Percentiles rank a stretch among this genome's conserved stretches.
Evolutionary conservation across 2,888 invertebrate species (phyloP).

Genomic region (Meteorus colon): DNA sequence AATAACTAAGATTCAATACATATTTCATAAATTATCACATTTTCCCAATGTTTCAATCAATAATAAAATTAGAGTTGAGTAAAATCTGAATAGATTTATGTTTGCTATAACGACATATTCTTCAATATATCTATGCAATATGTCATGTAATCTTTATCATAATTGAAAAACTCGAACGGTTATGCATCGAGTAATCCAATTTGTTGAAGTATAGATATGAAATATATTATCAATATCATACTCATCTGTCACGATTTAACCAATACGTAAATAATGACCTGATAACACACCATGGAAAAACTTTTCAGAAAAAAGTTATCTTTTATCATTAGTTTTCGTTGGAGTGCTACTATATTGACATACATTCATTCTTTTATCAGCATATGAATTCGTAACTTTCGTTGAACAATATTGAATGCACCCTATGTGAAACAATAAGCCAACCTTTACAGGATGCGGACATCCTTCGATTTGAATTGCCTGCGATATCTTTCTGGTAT

Average conservation of each 20-base stretch:
- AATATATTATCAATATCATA: constrained; percentile 12
- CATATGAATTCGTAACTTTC: too few relatives aligned
- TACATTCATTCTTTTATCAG: too few relatives aligned
- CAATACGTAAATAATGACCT: background rate
- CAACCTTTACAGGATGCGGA: background rate
- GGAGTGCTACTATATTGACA: too few relatives aligned
- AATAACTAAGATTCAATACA: background rate
- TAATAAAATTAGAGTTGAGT: background rate
- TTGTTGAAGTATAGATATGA: constrained; percentile 12
- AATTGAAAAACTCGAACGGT: constrained; percentile 15
- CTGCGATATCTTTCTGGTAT: background rate
- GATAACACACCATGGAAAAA: too few relatives aligned
- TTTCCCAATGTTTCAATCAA: background rate
- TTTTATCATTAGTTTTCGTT: too few relatives aligned
- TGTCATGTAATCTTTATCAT: background rate
- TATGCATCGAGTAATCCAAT: constrained; percentile 34
- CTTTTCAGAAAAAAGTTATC: too few relatives aligned
- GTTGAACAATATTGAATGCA: too few relatives aligned
- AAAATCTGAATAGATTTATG: too few relatives aligned
- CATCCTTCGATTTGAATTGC: constrained; percentile 1
- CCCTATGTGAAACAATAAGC: too few relatives aligned
- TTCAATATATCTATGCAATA: background rate
- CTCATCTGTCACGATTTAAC: background rate
- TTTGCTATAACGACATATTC: background rate
- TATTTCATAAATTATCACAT: background rate